Evolutionary conservation across 1,140 invertebrate species (phyloP), one percentile per base, ranked within the genome.

Genomic region (Penaeus chinensis): DNA sequence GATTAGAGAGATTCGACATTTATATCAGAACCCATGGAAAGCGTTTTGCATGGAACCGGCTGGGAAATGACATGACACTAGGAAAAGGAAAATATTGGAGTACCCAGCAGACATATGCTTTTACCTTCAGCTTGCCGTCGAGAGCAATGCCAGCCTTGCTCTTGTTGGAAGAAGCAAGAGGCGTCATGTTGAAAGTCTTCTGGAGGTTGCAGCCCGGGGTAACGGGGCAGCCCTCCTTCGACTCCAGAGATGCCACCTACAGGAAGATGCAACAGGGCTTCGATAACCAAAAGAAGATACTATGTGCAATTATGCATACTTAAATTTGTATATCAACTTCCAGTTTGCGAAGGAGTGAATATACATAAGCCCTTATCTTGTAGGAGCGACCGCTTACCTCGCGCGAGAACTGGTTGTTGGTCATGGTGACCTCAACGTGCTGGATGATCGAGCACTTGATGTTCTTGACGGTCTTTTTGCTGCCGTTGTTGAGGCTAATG

Each of bases 391-490:
- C 54, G 54, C 54, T 80, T 47, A 89, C 88, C 89, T 96, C 95
- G 90, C 96, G 95, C 88, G 96, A 96, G 92, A 97, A 98, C 91
- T 98, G 96, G 62, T 96, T 95, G 92, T 97, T 98, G 66, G 98
- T 96, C 96, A 98, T 97, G 19, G 96, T 98, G 71, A 98, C 96
- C 91, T 98, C 97, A 91, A 96, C 97, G 92, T 97, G 96, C 92
- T 98, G 97, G 19, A 97, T 95, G 1, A 97, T 95, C 91, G 95
- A 96, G 69, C 95, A 88, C 94, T 94, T 97, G 91, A 98, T 97
- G 91, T 96, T 96, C 90, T 96, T 95, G 2, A 98, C 96, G 2
- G 96, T 94, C 92, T 98, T 98, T 90, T 96, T 95, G 10, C 96
- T 97, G 92, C 96, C 97, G 91, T 98, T 98, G 60, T 94, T 96